These are phyloP conservation scores for Nomada flava DNA, from an alignment of 2,888 invertebrate genomes.

Conservation along the genomic window DNA sequence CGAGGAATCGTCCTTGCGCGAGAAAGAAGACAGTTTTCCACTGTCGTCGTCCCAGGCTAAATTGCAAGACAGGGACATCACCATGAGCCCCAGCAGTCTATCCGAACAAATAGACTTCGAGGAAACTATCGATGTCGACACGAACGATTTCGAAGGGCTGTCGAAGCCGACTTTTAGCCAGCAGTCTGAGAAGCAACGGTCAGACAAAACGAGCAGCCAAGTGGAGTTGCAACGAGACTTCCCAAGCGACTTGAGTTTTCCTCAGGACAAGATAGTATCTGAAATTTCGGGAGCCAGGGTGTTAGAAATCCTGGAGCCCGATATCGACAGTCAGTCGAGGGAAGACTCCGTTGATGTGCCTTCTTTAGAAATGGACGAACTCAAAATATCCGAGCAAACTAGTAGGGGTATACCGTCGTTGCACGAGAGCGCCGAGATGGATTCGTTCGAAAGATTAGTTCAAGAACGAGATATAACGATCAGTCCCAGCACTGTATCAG, in stretches of 20 bases:
- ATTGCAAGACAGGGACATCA: conserved; percentile 76
- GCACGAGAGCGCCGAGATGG: conserved; percentile 76
- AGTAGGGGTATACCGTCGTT: conserved; percentile 71
- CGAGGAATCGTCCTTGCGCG: conserved; percentile 77
- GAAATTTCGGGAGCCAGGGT: conserved; percentile 76
- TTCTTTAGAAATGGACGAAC: conserved; percentile 79
- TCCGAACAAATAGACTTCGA: conserved; percentile 80
- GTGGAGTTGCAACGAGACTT: conserved; percentile 47
- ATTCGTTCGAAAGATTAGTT: conserved; percentile 76
- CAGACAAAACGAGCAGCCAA: conserved; percentile 45
- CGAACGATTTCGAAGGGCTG: conserved; percentile 65
- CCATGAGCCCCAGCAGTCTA: conserved; percentile 80
- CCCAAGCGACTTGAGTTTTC: conserved; percentile 35
- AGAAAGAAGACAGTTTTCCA: conserved; percentile 74
- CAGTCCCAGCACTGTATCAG: conserved; percentile 78
- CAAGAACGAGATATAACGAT: conserved; percentile 77
- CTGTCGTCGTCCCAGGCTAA: conserved; percentile 74
- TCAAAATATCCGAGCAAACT: conserved; percentile 69
- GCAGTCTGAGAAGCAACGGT: conserved; percentile 59
- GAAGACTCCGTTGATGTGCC: conserved; percentile 80
- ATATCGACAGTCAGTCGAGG: conserved; percentile 68
- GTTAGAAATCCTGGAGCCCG: conserved; percentile 78
- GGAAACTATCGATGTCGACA: conserved; percentile 73
- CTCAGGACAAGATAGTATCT: conserved; percentile 62
- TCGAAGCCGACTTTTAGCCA: conserved; percentile 60